Evolutionary conservation across 2,113 vertebrate genomes (phyloP).

Genomic region (Petrocephalus microphthalmus): DNA sequence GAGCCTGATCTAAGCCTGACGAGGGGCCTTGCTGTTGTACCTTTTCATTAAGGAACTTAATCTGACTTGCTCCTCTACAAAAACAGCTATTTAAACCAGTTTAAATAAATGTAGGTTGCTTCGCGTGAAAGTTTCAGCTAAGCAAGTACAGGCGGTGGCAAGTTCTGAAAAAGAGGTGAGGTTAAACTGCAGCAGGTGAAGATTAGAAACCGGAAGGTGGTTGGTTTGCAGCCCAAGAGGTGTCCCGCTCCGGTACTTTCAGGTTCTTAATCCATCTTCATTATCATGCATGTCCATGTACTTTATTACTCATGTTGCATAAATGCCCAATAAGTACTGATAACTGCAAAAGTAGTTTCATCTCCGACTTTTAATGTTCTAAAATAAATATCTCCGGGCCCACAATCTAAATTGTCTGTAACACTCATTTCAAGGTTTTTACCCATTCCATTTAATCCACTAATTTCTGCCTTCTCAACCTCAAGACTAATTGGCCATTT

Average conservation of each 20-base stretch:
- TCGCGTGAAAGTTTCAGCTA: not conserved
- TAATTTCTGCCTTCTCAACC: conserved; percentile 5
- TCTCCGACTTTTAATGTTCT: not conserved
- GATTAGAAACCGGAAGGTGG: not conserved
- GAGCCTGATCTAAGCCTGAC: not conserved
- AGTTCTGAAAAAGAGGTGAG: not conserved
- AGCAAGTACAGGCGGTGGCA: not conserved
- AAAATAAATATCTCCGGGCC: not conserved
- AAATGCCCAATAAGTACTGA: not conserved
- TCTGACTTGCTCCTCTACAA: not conserved
- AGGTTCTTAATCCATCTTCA: not conserved
- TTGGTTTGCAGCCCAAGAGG: not conserved
- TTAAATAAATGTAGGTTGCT: not conserved
- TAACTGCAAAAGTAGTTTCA: not conserved
- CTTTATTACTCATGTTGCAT: not conserved
- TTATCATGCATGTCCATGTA: not conserved
- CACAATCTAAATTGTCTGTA: not conserved
- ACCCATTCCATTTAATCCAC: not conserved
- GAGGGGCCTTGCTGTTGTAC: not conserved
- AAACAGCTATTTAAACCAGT: not conserved
- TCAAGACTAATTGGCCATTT: not conserved
- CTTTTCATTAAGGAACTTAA: not conserved
- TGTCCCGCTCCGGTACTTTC: not conserved
- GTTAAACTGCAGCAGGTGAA: not conserved
- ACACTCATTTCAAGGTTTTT: conserved; percentile 8